Evolutionary conservation across 2,797 vertebrate species (phyloP), one percentile per base, ranked within the genome.

Genomic region (Ptychadena robeensis): DNA sequence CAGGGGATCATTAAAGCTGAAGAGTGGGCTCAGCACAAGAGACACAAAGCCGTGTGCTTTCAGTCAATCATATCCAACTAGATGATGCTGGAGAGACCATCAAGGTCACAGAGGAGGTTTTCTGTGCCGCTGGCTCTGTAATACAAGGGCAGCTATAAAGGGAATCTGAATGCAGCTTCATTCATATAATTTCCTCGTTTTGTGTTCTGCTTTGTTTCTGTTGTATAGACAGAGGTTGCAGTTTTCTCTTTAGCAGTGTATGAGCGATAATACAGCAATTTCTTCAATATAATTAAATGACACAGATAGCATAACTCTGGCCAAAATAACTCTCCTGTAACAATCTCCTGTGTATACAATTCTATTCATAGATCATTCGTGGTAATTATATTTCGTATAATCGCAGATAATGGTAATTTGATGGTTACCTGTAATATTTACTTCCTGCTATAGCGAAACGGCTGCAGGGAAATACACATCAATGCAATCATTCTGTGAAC

Each of bases 11-110:
- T 77, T 66, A 77, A 32, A 30, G 22, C 64, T 48, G 30, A 63
- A 77, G 74, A 65, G 38, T 22, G 15, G 18, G 48, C 28, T 22
- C 74, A 15, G 63, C 3, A 22, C 10, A 38, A 48, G 35, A 77
- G 34, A 15, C 37, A 66, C 74, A 66, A 34, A 66, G 74, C 74
- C 25, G 66, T 77, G 38, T 77, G 28, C 48, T 77, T 76, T 10
- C 61, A 77, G 74, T 77, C 74, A 77, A 66, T 59, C 53, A 79
- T 70, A 37, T 70, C 48, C 53, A 37, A 40, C 63, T 10, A 44
- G 66, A 27, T 69, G 65, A 79, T 69, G 44, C n/a, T 7, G 64
- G 61, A 66, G 35, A 76, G 34, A 44, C 15, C 28, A 65, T 76
- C n/a, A 74, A 61, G 61, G 28, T 63, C 35, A n/a, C 38, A 59